Conservation (phyloP, 2,797 vertebrate genomes). For the Toxotes lorentzi region DNA sequence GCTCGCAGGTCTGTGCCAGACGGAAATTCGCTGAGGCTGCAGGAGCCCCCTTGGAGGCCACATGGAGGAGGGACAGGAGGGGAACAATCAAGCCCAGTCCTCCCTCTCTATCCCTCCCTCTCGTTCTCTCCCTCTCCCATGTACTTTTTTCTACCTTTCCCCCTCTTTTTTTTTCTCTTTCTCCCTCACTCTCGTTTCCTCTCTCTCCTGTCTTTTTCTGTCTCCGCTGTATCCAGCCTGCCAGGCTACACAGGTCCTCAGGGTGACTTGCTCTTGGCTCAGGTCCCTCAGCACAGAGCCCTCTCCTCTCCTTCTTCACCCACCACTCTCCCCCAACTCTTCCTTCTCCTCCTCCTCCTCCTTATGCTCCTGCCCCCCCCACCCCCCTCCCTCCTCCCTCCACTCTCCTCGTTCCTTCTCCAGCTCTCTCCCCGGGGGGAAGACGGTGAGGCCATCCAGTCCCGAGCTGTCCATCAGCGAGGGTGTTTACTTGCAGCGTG, state of each 20-base stretch:
- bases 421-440: slow-evolving; percentile 77
- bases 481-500: slow-evolving; percentile 98
- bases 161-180: slow-evolving; percentile 77
- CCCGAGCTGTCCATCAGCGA: slow-evolving; percentile 96
- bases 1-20: slow-evolving; percentile 95
- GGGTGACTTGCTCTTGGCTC: slow-evolving; percentile 89
- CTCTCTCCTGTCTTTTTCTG: slow-evolving; percentile 81
- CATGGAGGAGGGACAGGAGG: slow-evolving; percentile 92
- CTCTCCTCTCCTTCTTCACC: slow-evolving; percentile 69
- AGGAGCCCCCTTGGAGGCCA: slow-evolving; percentile 93
- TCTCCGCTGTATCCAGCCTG: slow-evolving; percentile 86
- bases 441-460: slow-evolving; percentile 94
- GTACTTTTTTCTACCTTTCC: slow-evolving; percentile 77
- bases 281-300: slow-evolving; percentile 79
- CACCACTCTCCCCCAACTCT: slow-evolving; percentile 61
- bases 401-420: slow-evolving; percentile 70
- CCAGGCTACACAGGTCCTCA: slow-evolving; percentile 93
- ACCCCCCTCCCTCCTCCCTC: slow-evolving; percentile 62
- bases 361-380: slow-evolving; percentile 57
- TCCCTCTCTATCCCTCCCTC: slow-evolving; percentile 75
- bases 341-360: slow-evolving; percentile 71
- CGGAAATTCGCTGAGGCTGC: slow-evolving; percentile 93
- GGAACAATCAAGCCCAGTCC: slow-evolving; percentile 93
- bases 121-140: slow-evolving; percentile 61
- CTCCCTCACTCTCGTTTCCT: slow-evolving; percentile 78